Percentiles rank a stretch among this genome's conserved stretches.
These are phyloP conservation scores for Hydropsyche betteni DNA, from an alignment of 2,888 invertebrate genomes.

Conservation along the genomic window DNA sequence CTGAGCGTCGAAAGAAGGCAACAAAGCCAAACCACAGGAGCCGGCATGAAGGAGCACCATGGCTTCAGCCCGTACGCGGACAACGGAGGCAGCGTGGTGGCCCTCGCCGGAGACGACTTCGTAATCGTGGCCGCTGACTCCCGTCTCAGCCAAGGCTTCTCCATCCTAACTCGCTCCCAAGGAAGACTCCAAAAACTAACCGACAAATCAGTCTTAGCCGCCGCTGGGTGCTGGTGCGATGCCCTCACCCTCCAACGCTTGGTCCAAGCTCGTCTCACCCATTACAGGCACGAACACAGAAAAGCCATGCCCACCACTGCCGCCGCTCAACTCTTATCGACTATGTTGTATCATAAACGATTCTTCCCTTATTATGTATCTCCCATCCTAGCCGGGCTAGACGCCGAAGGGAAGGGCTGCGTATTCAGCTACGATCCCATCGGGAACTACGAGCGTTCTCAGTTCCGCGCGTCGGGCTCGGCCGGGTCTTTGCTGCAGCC, in stretches of 20 bases:
- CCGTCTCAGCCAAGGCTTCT: slow-evolving; percentile 74
- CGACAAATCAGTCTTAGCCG: slow-evolving; percentile 77
- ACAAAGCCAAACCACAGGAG: slow-evolving; percentile 54
- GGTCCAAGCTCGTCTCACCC: slow-evolving; percentile 95
- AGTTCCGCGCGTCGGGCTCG: slow-evolving; percentile 90
- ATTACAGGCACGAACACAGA: slow-evolving; percentile 93
- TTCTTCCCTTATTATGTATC: slow-evolving; percentile 99
- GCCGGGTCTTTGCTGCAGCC: slow-evolving; percentile 92
- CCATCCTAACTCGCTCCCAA: slow-evolving; percentile 93
- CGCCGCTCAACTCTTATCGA: slow-evolving; percentile 83
- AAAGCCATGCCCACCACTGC: slow-evolving; percentile 97
- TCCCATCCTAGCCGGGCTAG: slow-evolving; percentile 93
- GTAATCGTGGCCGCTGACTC: slow-evolving; percentile 88
- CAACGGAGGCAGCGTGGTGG: slow-evolving; percentile 87
- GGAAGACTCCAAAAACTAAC: slow-evolving; percentile 98
- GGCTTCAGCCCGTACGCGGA: slow-evolving; percentile 66
- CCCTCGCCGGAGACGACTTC: slow-evolving; percentile 95
- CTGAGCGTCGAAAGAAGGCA: too few species aligned
- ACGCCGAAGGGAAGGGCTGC: slow-evolving; percentile 91
- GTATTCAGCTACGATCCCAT: slow-evolving; percentile 98
- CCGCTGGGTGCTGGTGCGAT: slow-evolving; percentile 69
- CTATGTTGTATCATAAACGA: slow-evolving; percentile 86
- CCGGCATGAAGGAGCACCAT: neutral
- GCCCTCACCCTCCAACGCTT: slow-evolving; percentile 89
- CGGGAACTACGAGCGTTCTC: slow-evolving; percentile 89